Evolutionary conservation across 2,888 invertebrate genomes (phyloP).

Genomic region (Mechanitis mazaeus): DNA sequence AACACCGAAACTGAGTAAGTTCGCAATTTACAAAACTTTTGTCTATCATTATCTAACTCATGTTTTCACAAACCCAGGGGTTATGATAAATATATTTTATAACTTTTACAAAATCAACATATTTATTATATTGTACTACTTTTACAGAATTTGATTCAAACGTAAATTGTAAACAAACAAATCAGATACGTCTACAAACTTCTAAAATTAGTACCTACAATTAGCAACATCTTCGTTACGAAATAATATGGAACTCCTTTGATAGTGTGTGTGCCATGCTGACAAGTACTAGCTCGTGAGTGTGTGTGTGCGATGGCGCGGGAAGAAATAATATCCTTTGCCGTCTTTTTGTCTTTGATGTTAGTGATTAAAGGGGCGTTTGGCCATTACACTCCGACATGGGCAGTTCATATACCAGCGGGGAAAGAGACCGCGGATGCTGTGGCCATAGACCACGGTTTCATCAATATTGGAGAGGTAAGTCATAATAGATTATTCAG

Average conservation of each 20-base stretch:
- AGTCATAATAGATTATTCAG: conserved; percentile 43
- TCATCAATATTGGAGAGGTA: conserved; percentile 90
- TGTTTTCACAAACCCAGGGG: no score
- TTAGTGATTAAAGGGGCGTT: conserved; percentile 46
- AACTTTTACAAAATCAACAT: no score
- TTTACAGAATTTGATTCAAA: not conserved
- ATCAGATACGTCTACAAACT: not conserved
- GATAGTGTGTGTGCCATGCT: conserved; percentile 64
- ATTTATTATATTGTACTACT: no score
- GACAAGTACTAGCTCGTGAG: conserved; percentile 71
- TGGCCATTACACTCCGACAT: conserved; percentile 85
- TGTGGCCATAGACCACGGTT: conserved; percentile 89
- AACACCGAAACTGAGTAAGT: no score
- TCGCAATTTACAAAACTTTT: no score
- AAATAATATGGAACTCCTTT: conserved; percentile 9
- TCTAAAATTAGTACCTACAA: not conserved
- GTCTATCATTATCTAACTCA: no score
- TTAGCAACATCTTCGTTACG: conserved; percentile 19
- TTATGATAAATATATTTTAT: no score
- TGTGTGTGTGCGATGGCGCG: conserved; percentile 66
- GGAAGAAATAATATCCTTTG: conserved; percentile 49
- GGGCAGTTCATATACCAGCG: conserved; percentile 89
- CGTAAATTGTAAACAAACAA: not conserved
- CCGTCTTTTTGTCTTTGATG: conserved; percentile 53
- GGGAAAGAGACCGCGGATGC: conserved; percentile 81